Evolutionary conservation across 1,140 invertebrate species (phyloP), one percentile per base, ranked within the genome.

Genomic region (Aphelinus atriplicis): DNA sequence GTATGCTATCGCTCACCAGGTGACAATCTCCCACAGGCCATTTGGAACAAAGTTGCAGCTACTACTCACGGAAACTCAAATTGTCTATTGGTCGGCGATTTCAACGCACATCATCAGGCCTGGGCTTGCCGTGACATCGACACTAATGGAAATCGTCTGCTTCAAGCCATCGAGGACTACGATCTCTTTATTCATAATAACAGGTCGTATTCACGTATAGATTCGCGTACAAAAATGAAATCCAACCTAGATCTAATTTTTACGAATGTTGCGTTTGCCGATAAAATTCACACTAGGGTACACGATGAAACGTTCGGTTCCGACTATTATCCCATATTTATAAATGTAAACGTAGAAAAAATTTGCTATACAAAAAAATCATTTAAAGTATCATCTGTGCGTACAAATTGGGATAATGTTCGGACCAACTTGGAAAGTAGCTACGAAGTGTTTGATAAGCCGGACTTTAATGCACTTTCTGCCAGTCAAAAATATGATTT

Each of bases 221-320:
- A 56, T 7, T 43, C 50, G 9, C n/a, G 9, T 7, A 50, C 48
- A 26, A 65, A 51, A 50, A 7, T 1, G 1, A 53, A 10, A 45
- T 67, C 65, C 2, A 67, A 67, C 43, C 53, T 67, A 3, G 65
- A 67, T 55, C 42, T 67, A 42, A 56, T 67, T 26, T 56, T 67
- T 56, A 47, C 51, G 3, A 55, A 50, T 67, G 10, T 55, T 7
- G 46, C 53, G 7, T 7, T 67, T 43, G 50, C 51, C 4, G 26
- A 56, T 63, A 77, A 78, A 60, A 73, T 81, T 61, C 77, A 79
- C 72, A 82, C 81, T 81, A 70, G 80, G 50, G 76, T 78, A 7
- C 55, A 48, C 42, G 70, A 71, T 43, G 66, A 69, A 4, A 42
- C 53, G 4, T 57, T 42, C 7, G 70, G 61, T 26, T 63, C 70